Conservation (phyloP, 2,113 vertebrate genomes). For the Indicator maculatus region DNA sequence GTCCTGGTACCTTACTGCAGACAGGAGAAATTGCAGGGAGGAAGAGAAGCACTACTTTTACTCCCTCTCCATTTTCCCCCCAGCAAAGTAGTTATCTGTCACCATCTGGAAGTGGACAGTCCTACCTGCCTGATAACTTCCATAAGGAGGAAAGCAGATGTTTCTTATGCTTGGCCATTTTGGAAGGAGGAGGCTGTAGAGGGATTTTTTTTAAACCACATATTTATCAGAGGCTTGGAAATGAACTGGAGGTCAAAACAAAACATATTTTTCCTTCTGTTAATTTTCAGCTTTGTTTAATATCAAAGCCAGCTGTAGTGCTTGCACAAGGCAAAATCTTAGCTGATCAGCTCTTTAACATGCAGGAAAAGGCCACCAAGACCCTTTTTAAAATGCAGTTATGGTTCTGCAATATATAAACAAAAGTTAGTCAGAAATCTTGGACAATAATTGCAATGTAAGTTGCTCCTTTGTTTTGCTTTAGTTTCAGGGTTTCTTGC, state of each 20-base stretch:
- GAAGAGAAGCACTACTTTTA: neutral
- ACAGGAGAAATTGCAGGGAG: neutral
- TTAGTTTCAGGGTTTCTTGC: neutral
- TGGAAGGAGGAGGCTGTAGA: neutral
- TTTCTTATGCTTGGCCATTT: neutral
- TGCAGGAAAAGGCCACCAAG: conserved; percentile 5
- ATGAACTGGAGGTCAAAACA: conserved; percentile 51
- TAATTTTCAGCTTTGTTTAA: conserved; percentile 72
- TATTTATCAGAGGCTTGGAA: conserved; percentile 69
- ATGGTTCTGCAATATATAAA: neutral
- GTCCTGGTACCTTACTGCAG: neutral
- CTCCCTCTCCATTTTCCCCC: no score
- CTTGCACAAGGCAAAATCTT: conserved; percentile 28
- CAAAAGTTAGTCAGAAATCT: neutral
- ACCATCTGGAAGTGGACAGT: neutral
- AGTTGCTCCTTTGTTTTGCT: neutral
- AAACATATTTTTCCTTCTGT: conserved; percentile 25
- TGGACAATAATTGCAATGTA: neutral
- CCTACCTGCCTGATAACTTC: neutral
- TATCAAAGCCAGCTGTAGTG: conserved; percentile 49
- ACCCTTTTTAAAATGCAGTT: neutral
- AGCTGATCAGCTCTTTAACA: conserved; percentile 27
- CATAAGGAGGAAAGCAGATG: neutral
- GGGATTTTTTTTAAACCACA: conserved; percentile 29
- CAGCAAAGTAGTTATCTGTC: neutral